These are phyloP conservation scores for Diorhabda sublineata DNA, from an alignment of 1,140 invertebrate species.

Conservation along the genomic window DNA sequence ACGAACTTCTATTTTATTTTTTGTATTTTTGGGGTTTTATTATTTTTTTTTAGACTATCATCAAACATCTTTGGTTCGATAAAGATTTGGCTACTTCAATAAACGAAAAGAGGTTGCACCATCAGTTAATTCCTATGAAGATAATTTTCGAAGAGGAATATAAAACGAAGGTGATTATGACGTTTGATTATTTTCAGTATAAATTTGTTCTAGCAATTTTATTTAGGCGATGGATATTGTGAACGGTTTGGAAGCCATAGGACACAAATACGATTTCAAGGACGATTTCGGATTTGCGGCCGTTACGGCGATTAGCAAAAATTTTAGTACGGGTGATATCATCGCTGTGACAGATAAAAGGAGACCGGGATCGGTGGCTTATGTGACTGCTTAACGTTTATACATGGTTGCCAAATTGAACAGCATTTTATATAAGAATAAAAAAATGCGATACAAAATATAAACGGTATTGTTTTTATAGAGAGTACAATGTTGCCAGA, in stretches of 20 bases:
- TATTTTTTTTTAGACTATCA: slow-evolving; percentile 11
- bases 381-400: slow-evolving; percentile 8
- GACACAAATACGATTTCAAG: slow-evolving; percentile 48
- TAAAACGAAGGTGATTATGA: slow-evolving; percentile 1
- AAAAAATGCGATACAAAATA: too few relatives aligned
- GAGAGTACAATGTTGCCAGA: too few relatives aligned
- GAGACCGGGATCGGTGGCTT: slow-evolving; percentile 49
- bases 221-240: slow-evolving; percentile 45
- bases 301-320: slow-evolving; percentile 50
- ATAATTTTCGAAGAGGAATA: neutral
- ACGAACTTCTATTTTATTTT: too few relatives aligned
- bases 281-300: slow-evolving; percentile 53
- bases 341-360: slow-evolving; percentile 57
- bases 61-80: slow-evolving; percentile 20
- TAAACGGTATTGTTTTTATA: too few relatives aligned
- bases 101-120: slow-evolving; percentile 37
- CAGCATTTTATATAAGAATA: too few relatives aligned
- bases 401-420: too few relatives aligned
- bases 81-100: slow-evolving; percentile 34
- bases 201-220: neutral
- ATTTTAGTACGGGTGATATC: slow-evolving; percentile 41
- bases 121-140: slow-evolving; percentile 52
- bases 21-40: too few relatives aligned
- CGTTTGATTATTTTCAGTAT: neutral
- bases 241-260: slow-evolving; percentile 47